Percentiles rank a stretch among this genome's conserved stretches.
phyloP scores from a whole-genome alignment of 2,113 vertebrate genomes.

The Neodontobutis hainanensis region DNA sequence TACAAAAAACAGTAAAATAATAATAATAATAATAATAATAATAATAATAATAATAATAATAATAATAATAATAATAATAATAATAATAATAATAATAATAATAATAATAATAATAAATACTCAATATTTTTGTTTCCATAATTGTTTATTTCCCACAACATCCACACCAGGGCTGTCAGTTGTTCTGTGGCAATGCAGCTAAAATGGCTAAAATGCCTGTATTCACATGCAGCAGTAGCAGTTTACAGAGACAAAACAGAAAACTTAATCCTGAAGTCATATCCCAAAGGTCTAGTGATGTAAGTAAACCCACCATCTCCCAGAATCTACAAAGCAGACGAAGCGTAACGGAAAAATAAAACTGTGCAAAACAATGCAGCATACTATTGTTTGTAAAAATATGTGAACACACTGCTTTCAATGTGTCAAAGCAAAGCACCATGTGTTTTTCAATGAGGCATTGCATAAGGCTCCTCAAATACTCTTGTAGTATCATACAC shows the following conservation, averaged over 20 bases:
- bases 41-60: not conserved
- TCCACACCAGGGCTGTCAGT: constrained; percentile 42
- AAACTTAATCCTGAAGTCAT: constrained; percentile 43
- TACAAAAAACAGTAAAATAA: not conserved
- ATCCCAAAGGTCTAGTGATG: constrained; percentile 39
- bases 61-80: not conserved
- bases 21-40: not conserved
- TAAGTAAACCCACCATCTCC: constrained; percentile 23
- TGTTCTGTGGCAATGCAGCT: constrained; percentile 62
- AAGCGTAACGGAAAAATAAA: constrained; percentile 62
- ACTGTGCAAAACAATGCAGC: constrained; percentile 78
- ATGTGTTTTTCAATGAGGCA: constrained; percentile 52
- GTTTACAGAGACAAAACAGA: constrained; percentile 60
- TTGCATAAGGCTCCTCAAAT: constrained; percentile 34
- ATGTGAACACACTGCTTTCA: constrained; percentile 57
- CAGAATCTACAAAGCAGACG: constrained; percentile 47
- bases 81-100: constrained; percentile 8
- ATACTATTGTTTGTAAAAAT: constrained; percentile 56
- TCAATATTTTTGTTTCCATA: constrained; percentile 27
- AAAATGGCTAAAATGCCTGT: constrained; percentile 60
- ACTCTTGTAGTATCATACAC: constrained; percentile 44
- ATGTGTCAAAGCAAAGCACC: constrained; percentile 59
- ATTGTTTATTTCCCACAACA: constrained; percentile 65
- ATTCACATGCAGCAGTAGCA: constrained; percentile 79
- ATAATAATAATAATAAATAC: constrained; percentile 6